These are phyloP conservation scores for Hyphantria cunea DNA, from an alignment of 1,140 invertebrate genomes.

Conservation along the genomic window DNA sequence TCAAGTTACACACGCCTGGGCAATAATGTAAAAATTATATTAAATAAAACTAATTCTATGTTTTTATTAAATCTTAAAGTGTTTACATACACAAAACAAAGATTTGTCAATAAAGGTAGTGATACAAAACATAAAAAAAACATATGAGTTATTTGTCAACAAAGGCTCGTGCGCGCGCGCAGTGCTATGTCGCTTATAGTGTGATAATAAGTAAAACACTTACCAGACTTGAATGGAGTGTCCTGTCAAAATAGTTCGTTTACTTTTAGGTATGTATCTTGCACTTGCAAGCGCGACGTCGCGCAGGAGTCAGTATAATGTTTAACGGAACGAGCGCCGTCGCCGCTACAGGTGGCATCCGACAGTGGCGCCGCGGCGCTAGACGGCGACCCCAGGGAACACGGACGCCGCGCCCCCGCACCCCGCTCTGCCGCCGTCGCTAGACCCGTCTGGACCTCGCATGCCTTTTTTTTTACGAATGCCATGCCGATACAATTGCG, in stretches of 20 bases:
- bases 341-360: constrained; percentile 57
- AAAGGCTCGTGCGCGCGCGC: constrained; percentile 47
- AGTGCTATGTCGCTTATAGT: constrained; percentile 18
- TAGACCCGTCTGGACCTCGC: constrained; percentile 23
- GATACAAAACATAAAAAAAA: constrained; percentile 52
- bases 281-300: constrained; percentile 37
- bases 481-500: no score
- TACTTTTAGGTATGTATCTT: not conserved
- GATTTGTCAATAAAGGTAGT: constrained; percentile 22
- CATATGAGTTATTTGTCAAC: constrained; percentile 54
- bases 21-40: not conserved
- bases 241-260: constrained; percentile 2
- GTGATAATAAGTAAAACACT: constrained; percentile 32
- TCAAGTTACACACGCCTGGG: not conserved
- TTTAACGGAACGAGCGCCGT: constrained; percentile 50
- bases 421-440: constrained; percentile 25
- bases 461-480: constrained; percentile 17
- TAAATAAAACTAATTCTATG: not conserved
- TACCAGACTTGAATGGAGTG: constrained; percentile 24
- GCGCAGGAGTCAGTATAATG: constrained; percentile 36
- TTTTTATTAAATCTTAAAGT: not conserved
- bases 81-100: not conserved
- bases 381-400: constrained; percentile 51
- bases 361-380: constrained; percentile 69
- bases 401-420: constrained; percentile 40